Percentiles rank a stretch among this genome's conserved stretches.
These are phyloP conservation scores for Chrysina gloriosa DNA, from an alignment of 2,888 invertebrate genomes.

Conservation along the genomic window DNA sequence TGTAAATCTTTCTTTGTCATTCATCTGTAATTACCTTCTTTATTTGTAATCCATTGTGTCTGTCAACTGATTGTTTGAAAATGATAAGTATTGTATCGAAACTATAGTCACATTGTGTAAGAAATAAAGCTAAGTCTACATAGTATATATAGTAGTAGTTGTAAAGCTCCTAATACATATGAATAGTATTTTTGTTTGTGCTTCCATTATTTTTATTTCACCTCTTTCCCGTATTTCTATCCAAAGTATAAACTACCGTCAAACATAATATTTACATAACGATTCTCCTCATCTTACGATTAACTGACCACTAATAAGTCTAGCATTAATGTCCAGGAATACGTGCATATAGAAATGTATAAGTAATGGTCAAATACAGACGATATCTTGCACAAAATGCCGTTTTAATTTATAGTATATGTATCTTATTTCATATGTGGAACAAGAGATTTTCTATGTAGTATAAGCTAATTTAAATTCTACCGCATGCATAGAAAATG, in stretches of 20 bases:
- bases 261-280: conserved; percentile 65
- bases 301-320: conserved; percentile 40
- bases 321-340: conserved; percentile 39
- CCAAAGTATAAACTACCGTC: conserved; percentile 66
- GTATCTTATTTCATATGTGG: conserved; percentile 14
- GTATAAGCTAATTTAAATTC: conserved; percentile 24
- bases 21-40: no score
- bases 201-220: conserved; percentile 50
- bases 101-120: no score
- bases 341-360: conserved; percentile 37
- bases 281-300: conserved; percentile 65
- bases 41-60: no score
- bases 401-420: conserved; percentile 20
- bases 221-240: conserved; percentile 57
- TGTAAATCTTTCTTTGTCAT: no score
- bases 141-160: no score
- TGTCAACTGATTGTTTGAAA: no score
- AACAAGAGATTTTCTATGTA: conserved; percentile 40
- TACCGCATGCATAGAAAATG: conserved; percentile 24
- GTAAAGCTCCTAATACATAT: no score
- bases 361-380: conserved; percentile 35
- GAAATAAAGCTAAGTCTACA: no score
- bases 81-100: no score
- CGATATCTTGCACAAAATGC: conserved; percentile 26
- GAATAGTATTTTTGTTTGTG: no score